Evolutionary conservation across 2,797 vertebrate species (phyloP).

Genomic region (Schizothorax lantsangensis): DNA sequence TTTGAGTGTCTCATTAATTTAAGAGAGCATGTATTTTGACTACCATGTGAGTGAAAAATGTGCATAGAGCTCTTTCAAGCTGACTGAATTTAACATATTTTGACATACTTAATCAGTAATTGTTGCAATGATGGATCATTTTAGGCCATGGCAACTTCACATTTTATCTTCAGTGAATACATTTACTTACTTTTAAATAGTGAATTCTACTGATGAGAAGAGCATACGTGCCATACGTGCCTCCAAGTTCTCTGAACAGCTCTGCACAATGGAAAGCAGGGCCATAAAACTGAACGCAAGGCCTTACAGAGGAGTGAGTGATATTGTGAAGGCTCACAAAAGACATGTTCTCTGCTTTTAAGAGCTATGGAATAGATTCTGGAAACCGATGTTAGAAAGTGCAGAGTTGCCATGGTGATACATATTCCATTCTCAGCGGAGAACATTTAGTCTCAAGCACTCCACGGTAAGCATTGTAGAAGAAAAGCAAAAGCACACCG

Average conservation of each 20-base stretch:
- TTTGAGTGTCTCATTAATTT: neutral
- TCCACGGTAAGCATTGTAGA: slow-evolving; percentile 29
- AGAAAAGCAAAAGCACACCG: slow-evolving; percentile 23
- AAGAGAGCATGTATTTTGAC: neutral
- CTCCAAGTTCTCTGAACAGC: neutral
- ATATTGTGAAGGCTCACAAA: slow-evolving; percentile 15
- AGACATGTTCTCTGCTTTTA: neutral
- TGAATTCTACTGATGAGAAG: neutral
- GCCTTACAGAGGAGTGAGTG: neutral
- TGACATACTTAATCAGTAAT: neutral
- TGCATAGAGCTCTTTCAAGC: neutral
- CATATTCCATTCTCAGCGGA: slow-evolving; percentile 33
- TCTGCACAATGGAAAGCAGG: neutral
- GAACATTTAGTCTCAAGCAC: slow-evolving; percentile 45
- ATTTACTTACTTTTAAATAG: neutral
- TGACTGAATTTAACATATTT: neutral
- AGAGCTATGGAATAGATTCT: neutral
- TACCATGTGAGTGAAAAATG: neutral
- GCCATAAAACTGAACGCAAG: neutral
- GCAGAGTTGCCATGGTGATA: slow-evolving; percentile 56
- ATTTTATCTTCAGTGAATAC: neutral
- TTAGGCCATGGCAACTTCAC: neutral
- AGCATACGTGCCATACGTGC: neutral
- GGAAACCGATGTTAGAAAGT: neutral
- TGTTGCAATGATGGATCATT: neutral